Percentiles rank a stretch among this genome's conserved stretches.
These are phyloP conservation scores for Microctenopoma steveboyesi DNA, from an alignment of 2,797 vertebrate genomes.

Conservation along the genomic window DNA sequence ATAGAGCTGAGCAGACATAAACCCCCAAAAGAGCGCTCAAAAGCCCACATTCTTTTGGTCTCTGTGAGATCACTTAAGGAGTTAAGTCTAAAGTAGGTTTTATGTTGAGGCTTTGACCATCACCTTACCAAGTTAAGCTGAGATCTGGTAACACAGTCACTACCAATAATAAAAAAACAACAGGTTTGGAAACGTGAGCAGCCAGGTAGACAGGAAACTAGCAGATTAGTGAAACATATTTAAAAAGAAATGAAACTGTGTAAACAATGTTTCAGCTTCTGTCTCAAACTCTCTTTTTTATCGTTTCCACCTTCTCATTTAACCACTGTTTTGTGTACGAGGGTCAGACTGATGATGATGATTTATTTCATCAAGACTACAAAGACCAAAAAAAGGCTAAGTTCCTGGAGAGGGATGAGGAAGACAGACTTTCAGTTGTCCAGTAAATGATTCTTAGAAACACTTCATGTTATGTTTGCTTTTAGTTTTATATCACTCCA, in stretches of 20 bases:
- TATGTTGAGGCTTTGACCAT: slow-evolving; percentile 3
- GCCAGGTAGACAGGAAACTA: not conserved
- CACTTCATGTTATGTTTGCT: too few relatives aligned
- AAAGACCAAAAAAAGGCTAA: not conserved
- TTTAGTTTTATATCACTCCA: not conserved
- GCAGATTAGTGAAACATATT: not conserved
- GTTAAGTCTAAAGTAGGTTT: slow-evolving; percentile 1
- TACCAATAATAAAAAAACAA: not conserved
- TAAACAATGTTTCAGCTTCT: too few relatives aligned
- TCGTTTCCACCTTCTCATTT: not conserved
- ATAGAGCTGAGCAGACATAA: too few relatives aligned
- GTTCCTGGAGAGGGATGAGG: too few relatives aligned
- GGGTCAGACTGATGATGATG: too few relatives aligned
- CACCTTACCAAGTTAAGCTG: not conserved
- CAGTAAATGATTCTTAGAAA: too few relatives aligned
- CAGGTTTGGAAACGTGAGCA: not conserved
- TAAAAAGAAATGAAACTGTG: not conserved
- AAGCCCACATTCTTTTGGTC: slow-evolving; percentile 42
- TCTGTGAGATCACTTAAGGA: slow-evolving; percentile 60
- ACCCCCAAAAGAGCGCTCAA: not conserved
- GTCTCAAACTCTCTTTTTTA: not conserved
- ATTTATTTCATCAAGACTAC: not conserved
- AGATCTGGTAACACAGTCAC: slow-evolving; percentile 2
- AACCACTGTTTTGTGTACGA: not conserved
- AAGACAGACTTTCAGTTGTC: not conserved